Evolutionary conservation across 2,797 vertebrate genomes (phyloP).

Genomic region (Propithecus deckenii): DNA sequence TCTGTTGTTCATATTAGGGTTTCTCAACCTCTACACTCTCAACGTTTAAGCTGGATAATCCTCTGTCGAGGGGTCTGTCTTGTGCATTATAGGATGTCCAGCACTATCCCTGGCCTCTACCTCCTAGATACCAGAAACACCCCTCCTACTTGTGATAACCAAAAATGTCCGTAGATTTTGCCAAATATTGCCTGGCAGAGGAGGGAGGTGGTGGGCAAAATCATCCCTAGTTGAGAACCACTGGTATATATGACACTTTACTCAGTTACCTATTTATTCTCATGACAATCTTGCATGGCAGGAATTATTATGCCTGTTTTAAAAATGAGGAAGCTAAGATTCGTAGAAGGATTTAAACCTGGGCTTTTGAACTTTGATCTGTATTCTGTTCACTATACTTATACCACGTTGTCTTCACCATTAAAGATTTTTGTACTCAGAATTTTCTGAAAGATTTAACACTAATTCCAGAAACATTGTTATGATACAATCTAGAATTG

Average conservation of each 20-base stretch:
- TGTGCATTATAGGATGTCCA: not conserved
- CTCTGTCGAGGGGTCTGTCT: not conserved
- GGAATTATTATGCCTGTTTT: not conserved
- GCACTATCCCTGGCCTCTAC: not conserved
- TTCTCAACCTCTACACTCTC: not conserved
- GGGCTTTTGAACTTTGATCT: not conserved
- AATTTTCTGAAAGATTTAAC: not conserved
- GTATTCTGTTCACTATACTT: not conserved
- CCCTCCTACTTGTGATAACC: not conserved
- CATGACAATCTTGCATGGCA: not conserved
- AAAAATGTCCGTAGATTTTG: not conserved
- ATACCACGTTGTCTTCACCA: not conserved
- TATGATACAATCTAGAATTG: not conserved
- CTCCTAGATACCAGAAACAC: not conserved
- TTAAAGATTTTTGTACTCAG: not conserved
- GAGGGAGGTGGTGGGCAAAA: not conserved
- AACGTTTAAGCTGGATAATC: fast-evolving
- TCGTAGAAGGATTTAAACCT: not conserved
- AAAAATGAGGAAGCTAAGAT: not conserved
- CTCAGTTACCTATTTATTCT: not conserved
- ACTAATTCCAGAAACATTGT: not conserved
- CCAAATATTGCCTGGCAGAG: not conserved
- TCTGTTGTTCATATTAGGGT: too few species aligned
- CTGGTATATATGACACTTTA: not conserved
- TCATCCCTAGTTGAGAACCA: not conserved